phyloP scores from a whole-genome alignment of 2,113 vertebrate genomes.

The Noctilio leporinus region DNA sequence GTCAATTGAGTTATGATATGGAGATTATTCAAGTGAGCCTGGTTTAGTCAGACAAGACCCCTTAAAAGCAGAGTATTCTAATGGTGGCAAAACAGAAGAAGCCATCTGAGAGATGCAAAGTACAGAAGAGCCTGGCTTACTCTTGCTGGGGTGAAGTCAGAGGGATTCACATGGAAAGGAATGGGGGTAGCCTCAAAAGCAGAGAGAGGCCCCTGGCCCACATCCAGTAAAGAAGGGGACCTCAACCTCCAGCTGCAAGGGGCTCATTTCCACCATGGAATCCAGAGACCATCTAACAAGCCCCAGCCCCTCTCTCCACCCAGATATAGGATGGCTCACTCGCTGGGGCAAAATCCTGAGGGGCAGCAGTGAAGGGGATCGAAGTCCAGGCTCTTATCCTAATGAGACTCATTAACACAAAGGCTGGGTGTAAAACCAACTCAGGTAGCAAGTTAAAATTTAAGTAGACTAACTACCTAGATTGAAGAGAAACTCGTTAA shows the following conservation, averaged over 20 bases:
- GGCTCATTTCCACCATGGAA: background rate
- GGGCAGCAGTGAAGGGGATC: accelerated
- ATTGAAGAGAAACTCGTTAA: background rate
- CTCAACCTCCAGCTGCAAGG: background rate
- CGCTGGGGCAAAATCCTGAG: too few species aligned
- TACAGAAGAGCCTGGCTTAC: background rate
- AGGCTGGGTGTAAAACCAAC: background rate
- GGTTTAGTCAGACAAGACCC: background rate
- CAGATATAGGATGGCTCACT: background rate
- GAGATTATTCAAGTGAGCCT: background rate
- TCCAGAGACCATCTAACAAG: background rate
- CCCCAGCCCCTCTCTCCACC: background rate
- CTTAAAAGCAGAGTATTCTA: background rate
- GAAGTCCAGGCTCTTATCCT: background rate
- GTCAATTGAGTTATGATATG: background rate
- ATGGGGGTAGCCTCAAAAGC: accelerated
- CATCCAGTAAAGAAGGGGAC: too few species aligned
- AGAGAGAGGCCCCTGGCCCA: background rate
- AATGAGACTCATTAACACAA: background rate
- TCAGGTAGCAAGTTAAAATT: background rate
- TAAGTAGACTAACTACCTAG: background rate
- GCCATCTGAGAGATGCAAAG: background rate
- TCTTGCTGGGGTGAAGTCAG: background rate
- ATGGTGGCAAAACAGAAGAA: background rate
- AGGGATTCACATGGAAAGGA: background rate